These are phyloP conservation scores for Torymus auratus DNA, from an alignment of 2,888 invertebrate species.

Conservation along the genomic window DNA sequence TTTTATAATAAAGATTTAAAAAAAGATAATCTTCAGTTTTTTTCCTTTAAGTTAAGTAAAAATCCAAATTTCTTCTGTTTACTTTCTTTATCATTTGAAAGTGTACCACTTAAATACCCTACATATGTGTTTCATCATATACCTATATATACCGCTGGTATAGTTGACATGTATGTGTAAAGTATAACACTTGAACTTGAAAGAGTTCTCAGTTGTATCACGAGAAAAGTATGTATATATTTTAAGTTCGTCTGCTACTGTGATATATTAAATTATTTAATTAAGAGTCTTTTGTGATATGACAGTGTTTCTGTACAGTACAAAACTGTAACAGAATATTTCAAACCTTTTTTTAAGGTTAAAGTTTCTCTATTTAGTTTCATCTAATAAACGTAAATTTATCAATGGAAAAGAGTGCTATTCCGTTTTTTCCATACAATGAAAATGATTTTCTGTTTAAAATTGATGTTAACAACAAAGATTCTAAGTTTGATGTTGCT, in stretches of 20 bases:
- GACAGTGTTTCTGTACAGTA: conserved; percentile 12
- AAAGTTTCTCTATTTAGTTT: neutral
- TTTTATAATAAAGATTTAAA: conserved; percentile 52
- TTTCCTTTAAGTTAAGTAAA: neutral
- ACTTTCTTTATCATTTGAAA: neutral
- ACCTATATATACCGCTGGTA: neutral
- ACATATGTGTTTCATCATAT: neutral
- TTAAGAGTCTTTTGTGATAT: conserved; percentile 12
- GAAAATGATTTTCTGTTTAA: conserved; percentile 60
- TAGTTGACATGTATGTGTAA: neutral
- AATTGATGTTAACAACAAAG: conserved; percentile 47
- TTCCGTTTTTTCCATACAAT: conserved; percentile 59
- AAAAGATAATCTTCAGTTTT: conserved; percentile 13
- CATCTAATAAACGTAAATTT: neutral
- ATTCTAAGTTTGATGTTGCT: conserved; percentile 67
- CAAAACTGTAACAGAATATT: neutral
- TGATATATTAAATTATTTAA: conserved; percentile 19
- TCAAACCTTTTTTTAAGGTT: conserved; percentile 41
- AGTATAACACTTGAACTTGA: conserved; percentile 30
- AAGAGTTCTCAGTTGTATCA: conserved; percentile 18
- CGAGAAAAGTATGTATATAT: neutral
- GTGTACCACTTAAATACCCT: neutral
- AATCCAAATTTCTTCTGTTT: neutral
- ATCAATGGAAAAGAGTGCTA: conserved; percentile 30
- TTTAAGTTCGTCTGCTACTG: neutral